Evolutionary conservation across 2,888 invertebrate species (phyloP).

Genomic region (Chrysolina oricalcia): DNA sequence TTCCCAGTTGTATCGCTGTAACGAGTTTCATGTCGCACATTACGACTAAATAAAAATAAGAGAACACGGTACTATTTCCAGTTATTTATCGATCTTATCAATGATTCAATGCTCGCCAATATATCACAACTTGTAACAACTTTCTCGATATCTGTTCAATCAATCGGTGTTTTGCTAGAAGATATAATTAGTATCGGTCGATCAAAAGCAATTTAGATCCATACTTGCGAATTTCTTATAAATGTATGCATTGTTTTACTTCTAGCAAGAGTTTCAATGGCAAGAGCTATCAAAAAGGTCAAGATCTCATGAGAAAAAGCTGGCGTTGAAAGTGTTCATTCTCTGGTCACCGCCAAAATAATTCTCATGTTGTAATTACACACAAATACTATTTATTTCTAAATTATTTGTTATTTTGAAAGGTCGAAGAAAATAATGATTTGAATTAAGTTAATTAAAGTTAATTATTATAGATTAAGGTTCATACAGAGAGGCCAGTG

Average conservation of each 20-base stretch:
- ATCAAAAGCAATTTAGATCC: background rate
- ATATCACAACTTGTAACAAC: conserved; percentile 25
- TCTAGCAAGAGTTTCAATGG: background rate
- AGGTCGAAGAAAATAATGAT: too few relatives aligned
- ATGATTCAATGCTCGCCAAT: conserved; percentile 30
- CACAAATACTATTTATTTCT: too few relatives aligned
- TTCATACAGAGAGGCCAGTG: too few relatives aligned
- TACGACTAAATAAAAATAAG: conserved; percentile 22
- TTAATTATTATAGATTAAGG: too few relatives aligned
- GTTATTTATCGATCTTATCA: conserved; percentile 26
- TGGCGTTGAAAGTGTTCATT: too few relatives aligned
- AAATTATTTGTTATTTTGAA: too few relatives aligned
- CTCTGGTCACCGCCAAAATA: too few relatives aligned
- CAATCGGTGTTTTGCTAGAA: conserved; percentile 10
- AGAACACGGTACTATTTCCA: conserved; percentile 3
- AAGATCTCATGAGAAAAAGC: too few relatives aligned
- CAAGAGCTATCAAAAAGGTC: background rate
- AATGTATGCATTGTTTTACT: background rate
- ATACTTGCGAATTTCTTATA: background rate
- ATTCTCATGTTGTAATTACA: too few relatives aligned
- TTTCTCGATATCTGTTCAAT: conserved; percentile 19
- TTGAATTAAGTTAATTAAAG: too few relatives aligned
- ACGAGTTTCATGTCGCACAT: conserved; percentile 12
- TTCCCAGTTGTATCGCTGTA: conserved; percentile 5
- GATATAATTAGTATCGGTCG: conserved; percentile 6